Base-by-base conservation (phyloP, 1,140 invertebrate species). In the Phymorhynchus buccinoides region DNA sequence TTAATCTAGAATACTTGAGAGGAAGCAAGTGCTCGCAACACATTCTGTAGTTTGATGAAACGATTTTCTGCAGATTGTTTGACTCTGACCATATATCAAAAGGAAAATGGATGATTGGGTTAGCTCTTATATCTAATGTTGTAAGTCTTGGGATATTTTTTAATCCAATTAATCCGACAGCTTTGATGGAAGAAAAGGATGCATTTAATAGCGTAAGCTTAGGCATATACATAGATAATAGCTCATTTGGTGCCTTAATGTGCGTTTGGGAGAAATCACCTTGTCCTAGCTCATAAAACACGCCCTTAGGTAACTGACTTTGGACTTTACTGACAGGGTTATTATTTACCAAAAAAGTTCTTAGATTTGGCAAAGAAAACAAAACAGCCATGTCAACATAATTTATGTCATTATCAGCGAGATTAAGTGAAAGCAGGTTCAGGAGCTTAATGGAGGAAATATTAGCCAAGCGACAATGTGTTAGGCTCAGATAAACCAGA, bases 401-500 rank as follows among this genome's bases (percentile, higher is more conserved):
- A 1, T 16, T 48, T 41, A 86, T 62, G 37, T 73, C 16, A 48
- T 84, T 86, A 39, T 86, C 4, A 18, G 77, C 77, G 12, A 86
- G n/a, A 71, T 86, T 78, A 14, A 86, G n/a, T 7, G 35, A 7
- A 22, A 7, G 30, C 22, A 71, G n/a, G 78, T 56, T 32, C 42
- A n/a, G 1, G 30, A 37, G 41, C 62, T 42, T 9, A 35, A 39
- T 30, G 35, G 48, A 12, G 37, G 42, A 37, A 56, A 80, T 16
- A 62, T 66, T 68, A 39, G 27, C 30, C 75, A 78, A 18, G 18
- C 27, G 14, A 27, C 80, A 81, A 14, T 18, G 37, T 3, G 22
- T 14, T 22, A 62, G 52, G 27, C 0, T 81, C 3, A 81, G 80
- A 16, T 41, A 32, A 7, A 81, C 27, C 12, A 66, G 80, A 12